Evolutionary conservation across 1,140 invertebrate genomes (phyloP).

Genomic region (Drosophila trapezifrons): DNA sequence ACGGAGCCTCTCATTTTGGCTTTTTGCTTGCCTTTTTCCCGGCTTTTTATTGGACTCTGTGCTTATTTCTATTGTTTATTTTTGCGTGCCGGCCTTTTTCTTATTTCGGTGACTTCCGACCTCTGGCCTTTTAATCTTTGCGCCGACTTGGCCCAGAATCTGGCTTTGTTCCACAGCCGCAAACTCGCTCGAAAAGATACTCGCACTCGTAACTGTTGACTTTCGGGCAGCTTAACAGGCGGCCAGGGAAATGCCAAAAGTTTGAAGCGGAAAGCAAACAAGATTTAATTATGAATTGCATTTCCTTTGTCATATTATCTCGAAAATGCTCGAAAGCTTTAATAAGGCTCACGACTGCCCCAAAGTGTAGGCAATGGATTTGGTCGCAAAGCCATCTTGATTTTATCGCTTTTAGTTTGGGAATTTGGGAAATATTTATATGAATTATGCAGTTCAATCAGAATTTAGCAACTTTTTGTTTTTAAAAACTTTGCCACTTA

Average conservation of each 20-base stretch:
- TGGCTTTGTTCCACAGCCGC: conserved; percentile 48
- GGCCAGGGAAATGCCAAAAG: conserved; percentile 45
- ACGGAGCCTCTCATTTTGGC: conserved; percentile 24
- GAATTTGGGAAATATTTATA: conserved; percentile 30
- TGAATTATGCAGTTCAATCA: conserved; percentile 50
- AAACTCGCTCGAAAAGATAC: conserved; percentile 21
- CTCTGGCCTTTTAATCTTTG: conserved; percentile 70
- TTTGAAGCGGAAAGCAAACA: conserved; percentile 24
- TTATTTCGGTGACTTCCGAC: conserved; percentile 31
- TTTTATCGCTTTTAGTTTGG: conserved; percentile 26
- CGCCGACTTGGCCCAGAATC: conserved; percentile 24
- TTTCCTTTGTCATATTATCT: conserved; percentile 18
- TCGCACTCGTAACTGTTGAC: conserved; percentile 26
- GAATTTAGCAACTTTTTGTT: conserved; percentile 23
- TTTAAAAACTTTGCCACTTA: conserved; percentile 35
- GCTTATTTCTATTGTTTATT: conserved; percentile 66
- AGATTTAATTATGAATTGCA: conserved; percentile 63
- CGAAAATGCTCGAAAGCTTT: conserved; percentile 25
- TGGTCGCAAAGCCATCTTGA: conserved; percentile 10
- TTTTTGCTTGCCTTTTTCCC: conserved; percentile 12
- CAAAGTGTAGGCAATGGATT: conserved; percentile 60
- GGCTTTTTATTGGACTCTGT: conserved; percentile 38
- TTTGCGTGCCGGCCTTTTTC: conserved; percentile 38
- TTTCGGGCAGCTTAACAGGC: conserved; percentile 45
- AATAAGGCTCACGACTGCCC: conserved; percentile 29